phyloP scores from a whole-genome alignment of 2,113 vertebrate genomes.

The Chaenogobius annularis region DNA sequence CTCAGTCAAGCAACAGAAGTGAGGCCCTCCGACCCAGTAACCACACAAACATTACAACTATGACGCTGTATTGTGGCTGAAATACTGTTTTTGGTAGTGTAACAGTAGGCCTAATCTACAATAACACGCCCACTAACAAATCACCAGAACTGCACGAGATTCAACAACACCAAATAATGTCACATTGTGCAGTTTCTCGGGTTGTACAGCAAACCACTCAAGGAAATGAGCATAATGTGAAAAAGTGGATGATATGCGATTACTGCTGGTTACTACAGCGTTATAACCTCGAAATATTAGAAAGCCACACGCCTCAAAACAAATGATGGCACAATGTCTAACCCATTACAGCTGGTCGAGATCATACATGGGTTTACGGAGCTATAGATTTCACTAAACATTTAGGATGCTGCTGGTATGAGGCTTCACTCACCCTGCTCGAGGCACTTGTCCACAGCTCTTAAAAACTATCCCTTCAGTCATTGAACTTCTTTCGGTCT shows the following conservation, averaged over 20 bases:
- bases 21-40: neutral
- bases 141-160: slow-evolving; percentile 28
- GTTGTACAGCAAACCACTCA: neutral
- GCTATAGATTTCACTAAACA: neutral
- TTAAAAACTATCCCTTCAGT: slow-evolving; percentile 53
- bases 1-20: slow-evolving; percentile 16
- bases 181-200: neutral
- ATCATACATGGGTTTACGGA: neutral
- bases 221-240: neutral
- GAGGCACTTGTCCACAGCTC: slow-evolving; percentile 68
- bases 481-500: slow-evolving; percentile 56
- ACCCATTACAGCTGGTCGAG: neutral
- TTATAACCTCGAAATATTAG: neutral
- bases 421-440: slow-evolving; percentile 66
- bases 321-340: neutral
- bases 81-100: neutral
- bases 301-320: no score
- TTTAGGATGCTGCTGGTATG: neutral
- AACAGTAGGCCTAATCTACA: neutral
- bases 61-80: neutral
- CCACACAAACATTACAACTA: slow-evolving; percentile 9
- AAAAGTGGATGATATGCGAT: neutral
- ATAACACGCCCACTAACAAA: neutral
- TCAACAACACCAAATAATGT: slow-evolving; percentile 21
- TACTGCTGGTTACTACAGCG: neutral